These are phyloP conservation scores for Drosophila recens DNA, from an alignment of 2,888 invertebrate species.

Conservation along the genomic window DNA sequence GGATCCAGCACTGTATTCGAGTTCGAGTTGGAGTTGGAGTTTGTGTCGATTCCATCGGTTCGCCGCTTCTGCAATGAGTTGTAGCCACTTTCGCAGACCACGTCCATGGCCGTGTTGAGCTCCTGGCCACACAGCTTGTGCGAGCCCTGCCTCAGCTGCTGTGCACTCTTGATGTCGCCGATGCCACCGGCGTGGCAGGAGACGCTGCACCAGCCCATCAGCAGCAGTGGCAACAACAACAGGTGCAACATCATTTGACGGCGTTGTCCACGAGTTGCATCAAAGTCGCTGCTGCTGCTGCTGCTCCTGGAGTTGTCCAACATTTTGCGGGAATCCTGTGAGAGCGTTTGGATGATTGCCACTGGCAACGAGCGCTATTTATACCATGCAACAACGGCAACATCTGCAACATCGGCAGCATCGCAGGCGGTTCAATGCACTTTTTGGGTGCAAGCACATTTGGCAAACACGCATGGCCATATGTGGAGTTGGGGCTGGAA, in stretches of 20 bases:
- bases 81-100: constrained; percentile 67
- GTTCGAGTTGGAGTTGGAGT: no score
- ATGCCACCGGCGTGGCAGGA: constrained; percentile 16
- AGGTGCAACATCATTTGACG: constrained; percentile 21
- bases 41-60: not conserved
- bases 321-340: constrained; percentile 55
- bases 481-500: not conserved
- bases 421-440: constrained; percentile 69
- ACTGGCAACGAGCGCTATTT: constrained; percentile 56
- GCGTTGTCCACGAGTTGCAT: constrained; percentile 18
- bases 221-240: constrained; percentile 21
- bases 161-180: constrained; percentile 15
- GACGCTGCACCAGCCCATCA: constrained; percentile 19
- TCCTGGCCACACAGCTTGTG: constrained; percentile 72
- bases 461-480: constrained; percentile 24
- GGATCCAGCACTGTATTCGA: constrained; percentile 1
- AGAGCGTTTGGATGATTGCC: constrained; percentile 27
- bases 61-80: constrained; percentile 51
- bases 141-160: constrained; percentile 45
- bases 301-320: constrained; percentile 28
- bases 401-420: not conserved
- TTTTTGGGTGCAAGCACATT: constrained; percentile 53
- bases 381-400: constrained; percentile 40
- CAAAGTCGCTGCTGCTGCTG: constrained; percentile 20
- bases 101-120: constrained; percentile 63